Evolutionary conservation across 2,888 invertebrate genomes (phyloP).

Genomic region (Sialis lutaria): DNA sequence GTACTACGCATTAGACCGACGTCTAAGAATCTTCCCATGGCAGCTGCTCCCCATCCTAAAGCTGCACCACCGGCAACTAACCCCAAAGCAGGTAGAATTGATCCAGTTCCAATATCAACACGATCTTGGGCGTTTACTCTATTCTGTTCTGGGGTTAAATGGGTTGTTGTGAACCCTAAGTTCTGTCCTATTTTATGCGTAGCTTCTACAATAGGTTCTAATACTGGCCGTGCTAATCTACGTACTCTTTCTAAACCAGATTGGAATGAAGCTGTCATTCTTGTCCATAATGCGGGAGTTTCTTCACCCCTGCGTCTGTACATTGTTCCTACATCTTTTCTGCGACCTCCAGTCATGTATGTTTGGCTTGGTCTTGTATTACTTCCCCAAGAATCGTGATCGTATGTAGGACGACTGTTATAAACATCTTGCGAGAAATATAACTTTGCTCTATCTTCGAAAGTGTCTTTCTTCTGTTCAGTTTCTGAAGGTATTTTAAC

Average conservation of each 20-base stretch:
- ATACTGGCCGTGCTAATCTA: constrained; percentile 44
- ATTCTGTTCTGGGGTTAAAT: constrained; percentile 16
- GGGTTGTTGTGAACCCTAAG: constrained; percentile 38
- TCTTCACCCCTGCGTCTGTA: constrained; percentile 35
- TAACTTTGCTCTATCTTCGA: constrained; percentile 21
- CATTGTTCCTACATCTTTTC: constrained; percentile 21
- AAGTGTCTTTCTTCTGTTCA: constrained; percentile 16
- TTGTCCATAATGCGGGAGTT: constrained; percentile 54
- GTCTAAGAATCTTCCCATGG: constrained; percentile 53
- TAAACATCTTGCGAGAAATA: constrained; percentile 34
- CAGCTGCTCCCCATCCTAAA: constrained; percentile 62
- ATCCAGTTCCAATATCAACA: constrained; percentile 37
- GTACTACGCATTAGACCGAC: constrained; percentile 38
- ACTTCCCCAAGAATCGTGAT: constrained; percentile 19
- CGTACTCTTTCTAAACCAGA: constrained; percentile 52
- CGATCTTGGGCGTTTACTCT: constrained; percentile 34
- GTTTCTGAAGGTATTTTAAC: constrained; percentile 38
- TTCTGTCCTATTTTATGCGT: constrained; percentile 66
- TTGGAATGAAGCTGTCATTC: constrained; percentile 52
- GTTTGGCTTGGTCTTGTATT: not conserved
- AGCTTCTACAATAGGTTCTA: constrained; percentile 60
- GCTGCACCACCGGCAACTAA: constrained; percentile 71
- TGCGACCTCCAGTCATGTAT: constrained; percentile 10
- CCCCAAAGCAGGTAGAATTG: constrained; percentile 57
- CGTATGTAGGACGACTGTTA: constrained; percentile 39